These are phyloP conservation scores for Ptiloglossa arizonensis DNA, from an alignment of 1,140 invertebrate species.

Conservation along the genomic window DNA sequence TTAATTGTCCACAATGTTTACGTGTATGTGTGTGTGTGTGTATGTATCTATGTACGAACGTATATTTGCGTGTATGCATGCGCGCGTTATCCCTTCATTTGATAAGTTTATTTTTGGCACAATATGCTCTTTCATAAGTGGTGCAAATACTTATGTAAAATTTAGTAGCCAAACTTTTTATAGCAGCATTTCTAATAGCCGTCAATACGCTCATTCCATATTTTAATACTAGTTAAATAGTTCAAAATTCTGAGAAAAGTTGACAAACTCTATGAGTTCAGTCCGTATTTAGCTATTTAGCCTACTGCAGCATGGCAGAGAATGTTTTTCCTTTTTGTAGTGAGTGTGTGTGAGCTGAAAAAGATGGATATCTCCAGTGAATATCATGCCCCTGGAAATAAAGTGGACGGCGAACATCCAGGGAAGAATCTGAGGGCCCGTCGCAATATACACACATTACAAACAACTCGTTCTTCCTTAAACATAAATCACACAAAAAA, in stretches of 20 bases:
- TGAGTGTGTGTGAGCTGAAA: slow-evolving; percentile 80
- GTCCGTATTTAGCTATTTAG: slow-evolving; percentile 62
- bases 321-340: slow-evolving; percentile 81
- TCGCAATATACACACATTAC: slow-evolving; percentile 72
- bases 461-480: slow-evolving; percentile 68
- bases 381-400: slow-evolving; percentile 62
- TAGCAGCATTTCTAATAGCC: slow-evolving; percentile 36
- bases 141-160: slow-evolving; percentile 35
- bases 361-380: slow-evolving; percentile 78
- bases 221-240: slow-evolving; percentile 28
- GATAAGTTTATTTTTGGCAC: slow-evolving; percentile 54
- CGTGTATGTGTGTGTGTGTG: slow-evolving; percentile 29
- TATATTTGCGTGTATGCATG: slow-evolving; percentile 48
- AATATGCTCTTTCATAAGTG: slow-evolving; percentile 38
- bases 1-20: slow-evolving; percentile 55
- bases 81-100: slow-evolving; percentile 51
- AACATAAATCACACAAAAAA: slow-evolving; percentile 72
- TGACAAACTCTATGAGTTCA: slow-evolving; percentile 8
- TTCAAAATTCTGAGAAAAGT: slow-evolving; percentile 4
- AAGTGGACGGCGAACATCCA: slow-evolving; percentile 70
- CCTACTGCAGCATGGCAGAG: slow-evolving; percentile 79
- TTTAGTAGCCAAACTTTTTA: slow-evolving; percentile 42
- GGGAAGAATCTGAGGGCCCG: slow-evolving; percentile 75
- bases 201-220: slow-evolving; percentile 21
- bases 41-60: slow-evolving; percentile 3